phyloP scores from a whole-genome alignment of 2,888 invertebrate species.

The Euzophera pinguis region DNA sequence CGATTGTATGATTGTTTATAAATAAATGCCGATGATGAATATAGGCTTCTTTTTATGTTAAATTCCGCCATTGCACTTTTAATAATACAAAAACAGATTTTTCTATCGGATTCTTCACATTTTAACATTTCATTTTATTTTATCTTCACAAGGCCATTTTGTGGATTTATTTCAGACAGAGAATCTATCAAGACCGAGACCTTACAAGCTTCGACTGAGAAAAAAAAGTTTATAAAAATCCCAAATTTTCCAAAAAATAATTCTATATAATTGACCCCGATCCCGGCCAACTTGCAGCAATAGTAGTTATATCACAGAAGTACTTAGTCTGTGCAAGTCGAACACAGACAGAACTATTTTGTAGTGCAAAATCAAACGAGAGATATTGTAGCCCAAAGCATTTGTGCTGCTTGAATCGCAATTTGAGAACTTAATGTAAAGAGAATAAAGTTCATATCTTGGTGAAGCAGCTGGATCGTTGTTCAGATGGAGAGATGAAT shows the following conservation, averaged over 20 bases:
- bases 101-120: no score
- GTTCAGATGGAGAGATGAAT: constrained; percentile 37
- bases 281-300: constrained; percentile 24
- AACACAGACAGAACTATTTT: constrained; percentile 38
- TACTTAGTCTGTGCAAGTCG: constrained; percentile 48
- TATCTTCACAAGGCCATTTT: no score
- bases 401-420: constrained; percentile 30
- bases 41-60: no score
- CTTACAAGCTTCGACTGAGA: neutral
- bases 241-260: neutral
- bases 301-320: constrained; percentile 44
- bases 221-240: neutral
- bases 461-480: constrained; percentile 43
- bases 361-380: constrained; percentile 36
- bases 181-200: no score
- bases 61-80: no score
- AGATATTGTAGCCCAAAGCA: constrained; percentile 41
- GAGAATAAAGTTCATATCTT: constrained; percentile 32
- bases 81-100: no score
- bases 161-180: no score
- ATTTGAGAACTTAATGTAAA: constrained; percentile 23
- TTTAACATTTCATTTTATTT: no score
- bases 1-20: no score
- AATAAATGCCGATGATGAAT: no score
- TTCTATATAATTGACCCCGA: neutral